Conservation (phyloP, 2,113 vertebrate genomes). For the Delphinus delphis region DNA sequence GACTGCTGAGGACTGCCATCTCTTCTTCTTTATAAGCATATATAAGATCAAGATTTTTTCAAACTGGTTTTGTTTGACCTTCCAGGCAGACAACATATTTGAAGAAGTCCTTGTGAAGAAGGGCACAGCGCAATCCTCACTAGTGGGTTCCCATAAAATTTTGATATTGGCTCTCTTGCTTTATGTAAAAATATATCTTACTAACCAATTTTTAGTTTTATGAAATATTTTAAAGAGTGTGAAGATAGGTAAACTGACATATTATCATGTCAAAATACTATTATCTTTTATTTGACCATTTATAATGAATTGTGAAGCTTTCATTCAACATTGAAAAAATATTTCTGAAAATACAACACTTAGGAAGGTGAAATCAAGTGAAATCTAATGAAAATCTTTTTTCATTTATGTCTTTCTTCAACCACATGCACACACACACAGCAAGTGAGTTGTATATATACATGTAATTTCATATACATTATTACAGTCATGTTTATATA, state of each 20-base stretch:
- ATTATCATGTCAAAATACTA: not conserved
- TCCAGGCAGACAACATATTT: constrained; percentile 39
- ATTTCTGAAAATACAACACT: not conserved
- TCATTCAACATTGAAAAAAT: not conserved
- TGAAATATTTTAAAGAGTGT: not conserved
- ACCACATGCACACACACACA: not conserved
- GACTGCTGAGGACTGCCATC: constrained; percentile 39
- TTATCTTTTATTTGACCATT: not conserved
- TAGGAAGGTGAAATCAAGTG: not conserved
- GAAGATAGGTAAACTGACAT: not conserved
- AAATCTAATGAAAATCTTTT: not conserved
- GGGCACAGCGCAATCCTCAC: not conserved
- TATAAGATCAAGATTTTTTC: constrained; percentile 52
- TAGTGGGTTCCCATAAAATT: not conserved
- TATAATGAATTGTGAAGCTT: not conserved
- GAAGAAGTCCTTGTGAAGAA: constrained; percentile 7
- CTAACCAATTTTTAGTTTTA: not conserved
- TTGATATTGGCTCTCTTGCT: not conserved
- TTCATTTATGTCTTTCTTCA: not conserved
- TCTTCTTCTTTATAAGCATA: constrained; percentile 54
- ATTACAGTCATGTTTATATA: not conserved
- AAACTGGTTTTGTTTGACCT: constrained; percentile 61
- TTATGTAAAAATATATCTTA: not conserved
- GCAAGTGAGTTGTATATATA: not conserved
- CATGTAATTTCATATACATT: not conserved